These are phyloP conservation scores for Eristalinus sepulchralis DNA, from an alignment of 2,888 invertebrate genomes.

Conservation along the genomic window DNA sequence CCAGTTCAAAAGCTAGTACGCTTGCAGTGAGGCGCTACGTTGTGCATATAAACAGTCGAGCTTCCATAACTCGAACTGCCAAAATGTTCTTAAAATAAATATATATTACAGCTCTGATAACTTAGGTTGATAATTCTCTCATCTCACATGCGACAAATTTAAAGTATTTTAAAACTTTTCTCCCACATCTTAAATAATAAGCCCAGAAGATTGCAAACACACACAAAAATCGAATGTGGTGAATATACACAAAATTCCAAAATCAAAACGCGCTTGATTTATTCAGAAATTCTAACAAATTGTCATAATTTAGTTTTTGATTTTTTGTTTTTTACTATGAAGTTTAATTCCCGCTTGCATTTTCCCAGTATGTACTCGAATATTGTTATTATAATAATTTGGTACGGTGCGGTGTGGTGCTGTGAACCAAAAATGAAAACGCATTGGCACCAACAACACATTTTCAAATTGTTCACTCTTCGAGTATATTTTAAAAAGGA, in stretches of 20 bases:
- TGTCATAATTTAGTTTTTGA: not conserved
- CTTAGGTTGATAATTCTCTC: too few species aligned
- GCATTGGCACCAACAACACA: not conserved
- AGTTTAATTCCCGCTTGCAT: not conserved
- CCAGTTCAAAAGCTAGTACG: too few species aligned
- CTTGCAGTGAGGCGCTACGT: too few species aligned
- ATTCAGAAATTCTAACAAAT: constrained; percentile 16
- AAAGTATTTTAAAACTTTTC: too few species aligned
- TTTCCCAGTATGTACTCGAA: not conserved
- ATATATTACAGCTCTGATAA: too few species aligned
- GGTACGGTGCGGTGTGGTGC: not conserved
- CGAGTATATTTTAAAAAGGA: not conserved
- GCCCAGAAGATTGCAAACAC: not conserved
- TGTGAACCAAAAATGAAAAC: not conserved
- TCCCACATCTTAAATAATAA: not conserved
- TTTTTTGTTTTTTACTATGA: not conserved
- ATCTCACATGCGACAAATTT: too few species aligned
- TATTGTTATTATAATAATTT: not conserved
- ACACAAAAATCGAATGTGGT: not conserved
- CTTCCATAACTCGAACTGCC: too few species aligned
- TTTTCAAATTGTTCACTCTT: not conserved
- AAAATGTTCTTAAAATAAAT: too few species aligned
- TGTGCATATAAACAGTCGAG: too few species aligned
- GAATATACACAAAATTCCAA: too few species aligned
- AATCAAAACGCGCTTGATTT: constrained; percentile 9